Evolutionary conservation across 30 jellyfish, hydroid and myxozoan species (phyloP), one percentile per base, ranked within the genome.

Genomic region (Hydractinia symbiolongicarpus): DNA sequence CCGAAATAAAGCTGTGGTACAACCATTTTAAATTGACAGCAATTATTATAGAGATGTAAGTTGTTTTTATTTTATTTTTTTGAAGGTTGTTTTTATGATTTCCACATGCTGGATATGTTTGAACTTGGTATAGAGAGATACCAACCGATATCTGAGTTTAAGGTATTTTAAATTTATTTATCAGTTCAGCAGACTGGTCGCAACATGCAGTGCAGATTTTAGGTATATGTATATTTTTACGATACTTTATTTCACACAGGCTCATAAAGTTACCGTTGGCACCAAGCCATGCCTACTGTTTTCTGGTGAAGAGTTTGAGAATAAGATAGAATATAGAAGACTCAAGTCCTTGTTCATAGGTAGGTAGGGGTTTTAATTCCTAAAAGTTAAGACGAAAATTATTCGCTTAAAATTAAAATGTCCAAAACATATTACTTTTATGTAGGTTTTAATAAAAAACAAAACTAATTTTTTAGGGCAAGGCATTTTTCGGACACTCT

Each of bases 211-310:
- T 30, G 2, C 44, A 30, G 44, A 30, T 2, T 30, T 30, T 30
- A 30, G 44, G 44, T 30, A 30, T 30, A 30, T 30, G 44, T 30
- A 30, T 30, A 30, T 30, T 30, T 30, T 0, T 2, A 30, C 44
- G 44, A 30, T 30, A 30, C 1, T 30, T 7, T 50, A 6, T 53
- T 19, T 54, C 55, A 14, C 75, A 14, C 73, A 90, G 97, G 79
- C 71, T 56, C 94, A 82, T 40, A 90, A 90, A 78, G 76, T 93
- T 55, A 56, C 86, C 55, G 58, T 78, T 9, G 97, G 96, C 9
- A 85, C 97, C 19, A 90, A 90, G 76, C 97, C 97, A 55, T 90
- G 97, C 68, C 73, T 90, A 61, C 56, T 90, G 50, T 90, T 90
- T 84, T 86, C 96, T 77, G 97, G 97, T 16, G 97, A 90, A 64